Evolutionary conservation across 2,888 invertebrate species (phyloP).

Genomic region (Melanostoma scalare): DNA sequence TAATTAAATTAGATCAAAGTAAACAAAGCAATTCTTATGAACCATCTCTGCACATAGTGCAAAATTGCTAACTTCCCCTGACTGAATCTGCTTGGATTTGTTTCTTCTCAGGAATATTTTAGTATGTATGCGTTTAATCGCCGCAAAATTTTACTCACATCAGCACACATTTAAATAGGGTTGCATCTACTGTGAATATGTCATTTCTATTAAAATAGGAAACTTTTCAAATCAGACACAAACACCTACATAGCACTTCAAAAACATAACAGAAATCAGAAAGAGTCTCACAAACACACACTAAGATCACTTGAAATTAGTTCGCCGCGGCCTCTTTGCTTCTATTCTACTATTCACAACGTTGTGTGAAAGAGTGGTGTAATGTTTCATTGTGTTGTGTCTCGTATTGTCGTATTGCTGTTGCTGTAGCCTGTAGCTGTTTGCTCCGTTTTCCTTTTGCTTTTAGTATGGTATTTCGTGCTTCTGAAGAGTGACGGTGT

Average conservation of each 20-base stretch:
- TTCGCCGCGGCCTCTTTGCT: slow-evolving; percentile 52
- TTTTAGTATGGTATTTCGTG: slow-evolving; percentile 67
- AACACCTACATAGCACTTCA: slow-evolving; percentile 20
- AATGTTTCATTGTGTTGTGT: no score
- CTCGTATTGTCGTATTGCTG: no score
- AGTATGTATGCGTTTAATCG: not conserved
- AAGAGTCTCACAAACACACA: slow-evolving; percentile 4
- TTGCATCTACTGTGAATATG: slow-evolving; percentile 52
- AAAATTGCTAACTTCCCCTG: no score
- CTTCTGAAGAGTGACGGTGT: slow-evolving; percentile 56
- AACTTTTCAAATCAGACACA: slow-evolving; percentile 40
- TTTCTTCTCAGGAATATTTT: no score
- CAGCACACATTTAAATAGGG: not conserved
- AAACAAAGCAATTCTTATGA: no score
- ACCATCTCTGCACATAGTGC: no score
- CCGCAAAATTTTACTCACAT: slow-evolving; percentile 16
- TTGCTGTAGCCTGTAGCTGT: slow-evolving; percentile 20
- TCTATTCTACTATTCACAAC: not conserved
- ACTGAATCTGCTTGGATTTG: no score
- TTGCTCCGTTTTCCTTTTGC: slow-evolving; percentile 39
- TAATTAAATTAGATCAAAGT: no score
- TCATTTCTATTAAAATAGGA: slow-evolving; percentile 35
- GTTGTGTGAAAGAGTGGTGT: no score
- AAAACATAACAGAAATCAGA: not conserved
- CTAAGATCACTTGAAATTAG: slow-evolving; percentile 27